Percentiles rank a stretch among this genome's conserved stretches.
Conservation (phyloP, 2,888 invertebrate species). For the Phortica okadai region DNA sequence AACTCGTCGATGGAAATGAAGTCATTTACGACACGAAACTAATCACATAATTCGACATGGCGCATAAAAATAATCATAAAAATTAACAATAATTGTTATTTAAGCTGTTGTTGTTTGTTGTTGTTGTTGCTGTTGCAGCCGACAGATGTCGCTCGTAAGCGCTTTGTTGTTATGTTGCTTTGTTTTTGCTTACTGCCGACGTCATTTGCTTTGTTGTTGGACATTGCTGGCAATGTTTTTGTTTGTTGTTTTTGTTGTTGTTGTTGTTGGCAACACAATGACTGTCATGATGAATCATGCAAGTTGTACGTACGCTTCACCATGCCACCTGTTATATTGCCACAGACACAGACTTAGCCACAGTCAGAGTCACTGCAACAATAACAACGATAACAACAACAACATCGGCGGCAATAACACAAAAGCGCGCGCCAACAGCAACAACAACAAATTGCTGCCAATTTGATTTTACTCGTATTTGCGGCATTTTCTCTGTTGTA, state of each 20-base stretch:
- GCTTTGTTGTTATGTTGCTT: conserved; percentile 26
- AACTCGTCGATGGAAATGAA: neutral
- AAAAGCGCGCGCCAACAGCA: conserved; percentile 18
- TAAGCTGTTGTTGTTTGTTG: conserved; percentile 49
- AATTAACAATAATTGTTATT: conserved; percentile 64
- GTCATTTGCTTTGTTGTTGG: conserved; percentile 24
- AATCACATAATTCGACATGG: conserved; percentile 1
- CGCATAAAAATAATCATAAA: conserved; percentile 33
- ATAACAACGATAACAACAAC: neutral
- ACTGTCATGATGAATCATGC: conserved; percentile 37
- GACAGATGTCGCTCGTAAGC: conserved; percentile 63
- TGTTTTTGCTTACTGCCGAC: conserved; percentile 33
- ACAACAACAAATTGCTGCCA: conserved; percentile 51
- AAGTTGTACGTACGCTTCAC: neutral
- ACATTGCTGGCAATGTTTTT: neutral
- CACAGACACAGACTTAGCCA: conserved; percentile 20
- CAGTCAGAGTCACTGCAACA: conserved; percentile 8
- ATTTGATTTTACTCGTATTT: conserved; percentile 35
- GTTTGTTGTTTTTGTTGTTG: conserved; percentile 37
- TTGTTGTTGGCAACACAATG: conserved; percentile 1
- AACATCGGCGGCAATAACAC: conserved; percentile 17
- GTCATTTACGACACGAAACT: conserved; percentile 21
- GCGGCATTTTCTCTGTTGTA: conserved; percentile 32
- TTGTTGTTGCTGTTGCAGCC: conserved; percentile 39
- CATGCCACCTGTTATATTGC: conserved; percentile 20